Percentiles rank a stretch among this genome's conserved stretches.
Evolutionary conservation across 2,888 invertebrate genomes (phyloP).

Genomic region (Lochmaea crataegi): DNA sequence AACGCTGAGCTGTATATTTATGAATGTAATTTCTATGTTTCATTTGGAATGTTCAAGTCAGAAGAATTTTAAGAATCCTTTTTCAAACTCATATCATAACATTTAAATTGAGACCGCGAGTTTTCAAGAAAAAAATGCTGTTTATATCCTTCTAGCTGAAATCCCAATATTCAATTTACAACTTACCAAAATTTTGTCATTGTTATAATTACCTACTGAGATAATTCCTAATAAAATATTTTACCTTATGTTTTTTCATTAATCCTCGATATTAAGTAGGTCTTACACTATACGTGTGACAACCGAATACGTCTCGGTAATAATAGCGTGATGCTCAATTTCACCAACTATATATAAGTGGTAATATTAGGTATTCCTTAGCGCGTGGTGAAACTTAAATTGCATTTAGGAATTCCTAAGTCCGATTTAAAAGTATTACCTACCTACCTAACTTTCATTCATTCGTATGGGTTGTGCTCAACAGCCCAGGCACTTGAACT

Average conservation of each 20-base stretch:
- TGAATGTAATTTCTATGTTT: conserved; percentile 47
- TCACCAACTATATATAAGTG: too few relatives aligned
- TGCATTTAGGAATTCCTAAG: too few relatives aligned
- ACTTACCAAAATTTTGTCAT: conserved; percentile 57
- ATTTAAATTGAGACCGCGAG: conserved; percentile 36
- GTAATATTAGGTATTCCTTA: too few relatives aligned
- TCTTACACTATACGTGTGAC: too few relatives aligned
- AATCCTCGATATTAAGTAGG: too few relatives aligned
- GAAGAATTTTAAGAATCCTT: conserved; percentile 42
- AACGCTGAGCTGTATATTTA: conserved; percentile 26
- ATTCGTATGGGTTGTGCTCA: too few relatives aligned
- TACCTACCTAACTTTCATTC: too few relatives aligned
- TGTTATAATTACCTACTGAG: conserved; percentile 54
- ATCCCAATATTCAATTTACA: conserved; percentile 52
- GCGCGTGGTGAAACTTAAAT: too few relatives aligned
- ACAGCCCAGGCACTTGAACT: too few relatives aligned
- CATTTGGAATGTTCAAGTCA: conserved; percentile 32
- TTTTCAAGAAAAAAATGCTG: conserved; percentile 38
- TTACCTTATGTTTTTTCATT: conserved; percentile 28
- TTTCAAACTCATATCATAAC: conserved; percentile 55
- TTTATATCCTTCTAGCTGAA: conserved; percentile 51
- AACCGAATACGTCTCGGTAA: too few relatives aligned
- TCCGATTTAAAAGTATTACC: too few relatives aligned
- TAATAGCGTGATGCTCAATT: too few relatives aligned
- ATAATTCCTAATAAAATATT: conserved; percentile 57